phyloP scores from a whole-genome alignment of 2,797 vertebrate species.

The Heteromormyrus szaboi region DNA sequence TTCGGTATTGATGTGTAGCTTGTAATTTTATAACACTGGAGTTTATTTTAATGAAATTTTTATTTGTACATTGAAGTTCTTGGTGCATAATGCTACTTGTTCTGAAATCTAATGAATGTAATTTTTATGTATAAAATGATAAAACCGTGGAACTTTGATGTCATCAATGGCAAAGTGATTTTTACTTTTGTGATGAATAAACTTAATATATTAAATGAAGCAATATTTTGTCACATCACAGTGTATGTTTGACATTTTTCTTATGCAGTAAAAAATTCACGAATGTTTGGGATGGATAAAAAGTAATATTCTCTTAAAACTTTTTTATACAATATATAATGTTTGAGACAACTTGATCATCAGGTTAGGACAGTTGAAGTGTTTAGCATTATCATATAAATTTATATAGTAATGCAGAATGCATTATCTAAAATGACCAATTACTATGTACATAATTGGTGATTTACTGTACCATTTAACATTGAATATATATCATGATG shows the following conservation, averaged over 20 bases:
- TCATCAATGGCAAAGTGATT: not conserved
- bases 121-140: not conserved
- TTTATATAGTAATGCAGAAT: not conserved
- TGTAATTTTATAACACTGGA: not conserved
- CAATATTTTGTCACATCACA: not conserved
- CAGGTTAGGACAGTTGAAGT: not conserved
- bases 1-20: not conserved
- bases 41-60: not conserved
- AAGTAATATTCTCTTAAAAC: not conserved
- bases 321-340: not conserved
- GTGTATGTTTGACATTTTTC: not conserved
- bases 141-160: not conserved
- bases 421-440: not conserved
- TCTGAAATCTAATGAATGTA: not conserved
- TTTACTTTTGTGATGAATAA: not conserved
- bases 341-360: not conserved
- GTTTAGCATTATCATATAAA: not conserved
- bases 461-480: not conserved
- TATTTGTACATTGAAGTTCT: not conserved
- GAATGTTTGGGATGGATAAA: not conserved
- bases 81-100: not conserved
- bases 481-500: not conserved
- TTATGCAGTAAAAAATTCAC: not conserved
- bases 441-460: not conserved
- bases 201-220: not conserved